Evolutionary conservation across 2,888 invertebrate species (phyloP), one percentile per base, ranked within the genome.

Genomic region (Crossocerus cetratus): DNA sequence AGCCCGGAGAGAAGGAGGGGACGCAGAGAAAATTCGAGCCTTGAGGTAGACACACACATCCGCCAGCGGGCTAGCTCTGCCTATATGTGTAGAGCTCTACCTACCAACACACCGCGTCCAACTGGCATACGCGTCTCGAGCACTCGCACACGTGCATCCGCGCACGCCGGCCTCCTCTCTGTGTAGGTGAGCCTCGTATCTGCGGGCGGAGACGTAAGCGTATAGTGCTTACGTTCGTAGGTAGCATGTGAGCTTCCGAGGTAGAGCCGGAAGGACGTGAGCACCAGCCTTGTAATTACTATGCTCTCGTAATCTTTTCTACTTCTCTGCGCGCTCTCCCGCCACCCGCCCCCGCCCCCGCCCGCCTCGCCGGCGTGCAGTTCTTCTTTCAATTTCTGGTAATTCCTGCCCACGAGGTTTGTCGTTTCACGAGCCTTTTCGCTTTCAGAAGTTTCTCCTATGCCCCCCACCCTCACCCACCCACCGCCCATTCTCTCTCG

Each of bases 1-100:
- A 74, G 68, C 65, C 72, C 53, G 62, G 55, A 65, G 64, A 69
- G 65, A 68, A 60, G 32, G 53, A 62, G 14, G 56, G n/a, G 23
- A 67, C 70, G 65, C 76, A 80, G 81, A 80, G 83, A 82, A 86
- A 86, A 86, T 83, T 82, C 76, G 76, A 83, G 81, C 81, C 85
- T 84, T 83, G 85, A 83, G 83, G 82, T 84, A 79, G 77, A 69
- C 55, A 69, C 60, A 32, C 32, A 32, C 5, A 32, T 32, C 32
- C 32, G 32, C 32, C 32, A 43, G 42, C 55, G 45, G 53, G 23
- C 44, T n/a, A n/a, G n/a, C n/a, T n/a, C 43, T 44, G 14, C 49
- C 14, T 49, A 53, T 16, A 53, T 42, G 23, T 42, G 16, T 14
- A 20, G 14, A 71, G 22, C 4, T 4, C 14, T 49, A n/a, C 14